Conservation (phyloP, 2,888 invertebrate species). For the Drosophila pseudotalamancana region DNA sequence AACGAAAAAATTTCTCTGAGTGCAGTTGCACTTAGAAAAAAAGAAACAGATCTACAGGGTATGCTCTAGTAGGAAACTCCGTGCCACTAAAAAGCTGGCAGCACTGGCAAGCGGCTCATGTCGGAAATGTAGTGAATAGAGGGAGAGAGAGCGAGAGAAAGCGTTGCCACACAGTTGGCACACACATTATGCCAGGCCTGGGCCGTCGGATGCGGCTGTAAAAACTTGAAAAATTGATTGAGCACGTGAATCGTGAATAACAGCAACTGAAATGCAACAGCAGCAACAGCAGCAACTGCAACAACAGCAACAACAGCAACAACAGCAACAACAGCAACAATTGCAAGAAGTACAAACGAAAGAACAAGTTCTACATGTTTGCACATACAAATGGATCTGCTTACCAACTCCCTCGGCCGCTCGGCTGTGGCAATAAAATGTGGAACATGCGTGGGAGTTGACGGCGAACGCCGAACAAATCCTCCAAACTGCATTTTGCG, state of each 20-base stretch:
- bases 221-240: slow-evolving; percentile 78
- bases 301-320: slow-evolving; percentile 65
- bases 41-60: no score
- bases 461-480: slow-evolving; percentile 3
- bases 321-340: slow-evolving; percentile 47
- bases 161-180: slow-evolving; percentile 13
- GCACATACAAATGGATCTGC: slow-evolving; percentile 73
- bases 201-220: slow-evolving; percentile 46
- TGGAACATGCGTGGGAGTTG: slow-evolving; percentile 66
- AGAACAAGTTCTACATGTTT: slow-evolving; percentile 61
- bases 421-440: slow-evolving; percentile 69
- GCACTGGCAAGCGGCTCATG: slow-evolving; percentile 20
- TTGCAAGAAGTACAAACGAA: no score
- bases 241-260: slow-evolving; percentile 76
- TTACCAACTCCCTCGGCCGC: slow-evolving; percentile 34
- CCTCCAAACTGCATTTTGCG: slow-evolving; percentile 61
- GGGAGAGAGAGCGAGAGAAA: neutral
- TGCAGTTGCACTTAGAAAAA: no score
- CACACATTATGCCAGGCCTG: slow-evolving; percentile 28
- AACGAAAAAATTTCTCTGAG: no score
- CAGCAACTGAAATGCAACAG: slow-evolving; percentile 65
- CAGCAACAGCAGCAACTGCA: slow-evolving; percentile 32
- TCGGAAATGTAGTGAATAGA: slow-evolving; percentile 9
- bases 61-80: no score
- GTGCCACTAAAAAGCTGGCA: no score